Conservation (phyloP, 2,797 vertebrate genomes). For the Myotis planiceps region DNA sequence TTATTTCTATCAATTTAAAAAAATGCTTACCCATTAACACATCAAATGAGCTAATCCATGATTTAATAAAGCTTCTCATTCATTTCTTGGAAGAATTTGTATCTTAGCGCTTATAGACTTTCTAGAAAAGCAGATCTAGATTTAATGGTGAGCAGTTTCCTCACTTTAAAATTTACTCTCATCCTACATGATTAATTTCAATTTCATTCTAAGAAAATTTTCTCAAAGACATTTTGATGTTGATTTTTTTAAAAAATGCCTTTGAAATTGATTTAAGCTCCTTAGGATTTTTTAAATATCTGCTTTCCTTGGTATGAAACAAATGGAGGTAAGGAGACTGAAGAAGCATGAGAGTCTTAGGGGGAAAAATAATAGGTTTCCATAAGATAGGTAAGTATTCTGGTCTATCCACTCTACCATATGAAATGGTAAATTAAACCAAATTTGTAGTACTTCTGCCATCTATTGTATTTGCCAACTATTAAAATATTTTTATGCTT, state of each 20-base stretch:
- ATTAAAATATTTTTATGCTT: background rate
- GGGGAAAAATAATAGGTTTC: background rate
- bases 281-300: background rate
- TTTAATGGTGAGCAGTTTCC: background rate
- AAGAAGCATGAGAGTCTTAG: background rate
- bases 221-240: background rate
- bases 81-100: background rate
- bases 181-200: background rate
- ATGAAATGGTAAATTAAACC: background rate
- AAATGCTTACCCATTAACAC: background rate
- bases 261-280: background rate
- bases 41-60: background rate
- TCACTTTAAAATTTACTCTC: background rate
- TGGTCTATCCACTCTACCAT: background rate
- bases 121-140: background rate
- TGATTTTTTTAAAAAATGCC: background rate
- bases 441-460: background rate
- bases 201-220: background rate
- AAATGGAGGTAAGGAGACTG: background rate
- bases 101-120: background rate
- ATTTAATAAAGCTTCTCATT: background rate
- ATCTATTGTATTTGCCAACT: background rate
- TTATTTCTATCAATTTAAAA: background rate
- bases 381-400: background rate
- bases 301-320: background rate